Evolutionary conservation across 2,113 vertebrate genomes (phyloP).

Genomic region (Hypocryptadius cinnamomeus): DNA sequence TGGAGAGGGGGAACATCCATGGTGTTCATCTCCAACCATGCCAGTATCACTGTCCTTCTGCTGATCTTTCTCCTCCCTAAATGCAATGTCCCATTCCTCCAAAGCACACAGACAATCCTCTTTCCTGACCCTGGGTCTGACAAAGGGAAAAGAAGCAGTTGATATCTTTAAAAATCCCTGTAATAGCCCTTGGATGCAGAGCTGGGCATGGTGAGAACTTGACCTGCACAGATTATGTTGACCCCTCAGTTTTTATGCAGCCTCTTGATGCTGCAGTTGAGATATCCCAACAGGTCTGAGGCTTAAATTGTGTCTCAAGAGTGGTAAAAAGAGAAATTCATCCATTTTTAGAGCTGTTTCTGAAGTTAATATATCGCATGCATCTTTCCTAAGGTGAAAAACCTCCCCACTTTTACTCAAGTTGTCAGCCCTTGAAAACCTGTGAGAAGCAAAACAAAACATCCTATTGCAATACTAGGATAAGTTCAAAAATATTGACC

Average conservation of each 20-base stretch:
- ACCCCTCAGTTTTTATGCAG: not conserved
- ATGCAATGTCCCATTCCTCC: not conserved
- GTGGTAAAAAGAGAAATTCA: not conserved
- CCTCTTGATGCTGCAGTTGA: not conserved
- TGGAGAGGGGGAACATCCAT: not conserved
- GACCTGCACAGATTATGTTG: not conserved
- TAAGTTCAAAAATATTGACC: not conserved
- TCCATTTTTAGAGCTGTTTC: not conserved
- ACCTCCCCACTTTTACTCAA: not conserved
- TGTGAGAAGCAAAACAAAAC: not conserved
- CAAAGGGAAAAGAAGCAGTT: not conserved
- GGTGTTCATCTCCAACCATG: not conserved
- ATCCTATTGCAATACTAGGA: not conserved
- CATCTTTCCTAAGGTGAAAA: not conserved
- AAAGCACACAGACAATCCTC: accelerated
- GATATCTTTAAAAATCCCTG: not conserved
- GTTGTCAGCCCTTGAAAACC: not conserved
- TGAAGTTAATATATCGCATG: not conserved
- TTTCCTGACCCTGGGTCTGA: not conserved
- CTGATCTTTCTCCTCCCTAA: not conserved
- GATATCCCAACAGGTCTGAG: not conserved
- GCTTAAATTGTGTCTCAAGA: not conserved
- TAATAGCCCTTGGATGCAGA: not conserved
- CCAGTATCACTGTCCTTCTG: not conserved
- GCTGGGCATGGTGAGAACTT: not conserved